Evolutionary conservation across 2,797 vertebrate species (phyloP), one percentile per base, ranked within the genome.

Genomic region (Aplochiton taeniatus): DNA sequence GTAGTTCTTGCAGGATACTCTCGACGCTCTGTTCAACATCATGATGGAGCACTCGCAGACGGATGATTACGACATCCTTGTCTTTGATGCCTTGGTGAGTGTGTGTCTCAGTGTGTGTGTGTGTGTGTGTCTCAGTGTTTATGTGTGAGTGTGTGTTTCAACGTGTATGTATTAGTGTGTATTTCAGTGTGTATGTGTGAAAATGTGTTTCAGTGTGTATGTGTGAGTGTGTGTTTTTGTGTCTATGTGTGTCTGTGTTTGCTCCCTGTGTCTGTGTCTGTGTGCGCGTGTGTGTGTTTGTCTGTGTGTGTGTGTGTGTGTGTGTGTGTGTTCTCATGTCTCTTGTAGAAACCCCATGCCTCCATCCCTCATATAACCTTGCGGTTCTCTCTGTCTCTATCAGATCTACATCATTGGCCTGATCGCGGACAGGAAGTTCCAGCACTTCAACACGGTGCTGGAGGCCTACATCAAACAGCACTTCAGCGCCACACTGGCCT

Each of bases 381-480:
- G 2, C 11, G 11, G 12, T 4, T 61, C 46, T 45, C 20, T 44
- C 17, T 16, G n/a, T 52, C 14, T 45, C 47, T 46, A 4, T 14
- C 42, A 99, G 98, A 99, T 99, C 77, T 93, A 98, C 69, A 98
- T 99, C 80, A 98, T 98, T 68, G 95, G 95, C 66, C 92, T 99
- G 69, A 98, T 99, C 11, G 96, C 97, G 59, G 98, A 99, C 87
- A 92, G 97, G 50, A 99, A 99, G 82, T 99, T 99, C 75, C 98
- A 98, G 78, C 98, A 99, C 83, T 99, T 99, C 80, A 99, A 99
- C 84, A 93, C 98, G 0, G 98, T 99, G 69, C 73, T 99, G 83
- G 98, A 99, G 88, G 98, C 97, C 2, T 99, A 99, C 69, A 98
- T 98, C 80, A 96, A 98, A 50, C 98, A 99, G 76, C 98, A 99